phyloP scores from a whole-genome alignment of 1,140 invertebrate species.

The Leptinotarsa texana region DNA sequence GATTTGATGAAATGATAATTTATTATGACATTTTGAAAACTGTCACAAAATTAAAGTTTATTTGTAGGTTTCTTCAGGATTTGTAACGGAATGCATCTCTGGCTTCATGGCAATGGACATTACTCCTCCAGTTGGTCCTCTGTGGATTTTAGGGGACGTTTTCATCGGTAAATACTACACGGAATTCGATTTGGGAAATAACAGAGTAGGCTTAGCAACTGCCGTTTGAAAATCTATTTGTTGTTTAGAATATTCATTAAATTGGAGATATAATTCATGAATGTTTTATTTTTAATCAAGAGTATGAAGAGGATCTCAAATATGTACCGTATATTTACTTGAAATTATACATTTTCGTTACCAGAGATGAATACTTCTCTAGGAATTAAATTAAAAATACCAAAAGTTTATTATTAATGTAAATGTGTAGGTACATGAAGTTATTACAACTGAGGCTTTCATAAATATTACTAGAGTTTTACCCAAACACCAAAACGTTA shows the following conservation, averaged over 20 bases:
- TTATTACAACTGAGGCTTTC: neutral
- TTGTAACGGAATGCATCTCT: neutral
- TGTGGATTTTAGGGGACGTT: conserved; percentile 97
- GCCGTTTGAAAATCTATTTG: conserved; percentile 34
- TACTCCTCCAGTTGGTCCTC: conserved; percentile 84
- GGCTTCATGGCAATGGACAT: conserved; percentile 97
- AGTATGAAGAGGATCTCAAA: neutral
- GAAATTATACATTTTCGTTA: neutral
- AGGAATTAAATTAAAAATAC: neutral
- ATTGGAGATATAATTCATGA: neutral
- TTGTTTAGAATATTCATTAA: no score
- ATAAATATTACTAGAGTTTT: no score
- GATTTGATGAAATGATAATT: no score
- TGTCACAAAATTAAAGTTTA: no score
- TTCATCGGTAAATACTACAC: conserved; percentile 97
- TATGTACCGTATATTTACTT: conserved; percentile 3
- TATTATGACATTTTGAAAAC: no score
- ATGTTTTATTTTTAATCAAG: neutral
- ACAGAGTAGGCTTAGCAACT: conserved; percentile 88
- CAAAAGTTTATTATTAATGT: neutral
- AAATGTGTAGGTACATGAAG: conserved; percentile 1
- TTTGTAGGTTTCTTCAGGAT: neutral
- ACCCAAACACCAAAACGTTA: no score
- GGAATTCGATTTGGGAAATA: conserved; percentile 91
- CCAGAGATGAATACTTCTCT: conserved; percentile 7